These are phyloP conservation scores for Tragelaphus scriptus DNA, from an alignment of 2,113 vertebrate species.

Conservation along the genomic window DNA sequence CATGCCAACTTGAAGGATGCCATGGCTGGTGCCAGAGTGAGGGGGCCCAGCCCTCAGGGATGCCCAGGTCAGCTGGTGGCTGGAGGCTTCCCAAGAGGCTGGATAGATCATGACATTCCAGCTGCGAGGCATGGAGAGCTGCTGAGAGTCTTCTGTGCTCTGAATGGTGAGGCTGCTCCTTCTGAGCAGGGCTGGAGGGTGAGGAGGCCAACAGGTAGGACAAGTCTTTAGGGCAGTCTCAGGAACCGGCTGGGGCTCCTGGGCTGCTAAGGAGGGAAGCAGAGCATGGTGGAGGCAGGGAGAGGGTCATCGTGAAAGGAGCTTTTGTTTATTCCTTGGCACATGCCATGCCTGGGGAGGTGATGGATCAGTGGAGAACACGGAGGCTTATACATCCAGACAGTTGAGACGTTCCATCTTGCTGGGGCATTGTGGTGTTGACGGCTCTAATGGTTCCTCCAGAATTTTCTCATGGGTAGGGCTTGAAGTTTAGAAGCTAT, in stretches of 20 bases:
- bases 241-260: slow-evolving; percentile 8
- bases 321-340: slow-evolving; percentile 48
- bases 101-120: slow-evolving; percentile 86
- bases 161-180: slow-evolving; percentile 87
- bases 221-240: background rate
- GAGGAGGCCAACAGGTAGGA: slow-evolving; percentile 80
- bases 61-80: slow-evolving; percentile 79
- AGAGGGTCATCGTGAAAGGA: slow-evolving; percentile 8
- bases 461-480: background rate
- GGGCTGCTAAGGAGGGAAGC: background rate
- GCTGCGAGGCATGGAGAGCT: slow-evolving; percentile 87
- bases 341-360: background rate
- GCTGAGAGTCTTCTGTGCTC: slow-evolving; percentile 85
- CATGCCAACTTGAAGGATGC: slow-evolving; percentile 72
- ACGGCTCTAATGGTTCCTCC: background rate
- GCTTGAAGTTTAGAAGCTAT: background rate
- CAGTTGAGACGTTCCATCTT: background rate
- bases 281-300: background rate
- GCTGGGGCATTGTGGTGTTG: accelerated
- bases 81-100: slow-evolving; percentile 86
- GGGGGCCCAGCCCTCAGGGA: slow-evolving; percentile 87
- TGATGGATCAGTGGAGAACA: background rate
- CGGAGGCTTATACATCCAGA: background rate
- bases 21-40: slow-evolving; percentile 76
- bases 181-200: slow-evolving; percentile 84